These are phyloP conservation scores for Papio anubis DNA, from an alignment of 2,113 vertebrate genomes.

Conservation along the genomic window DNA sequence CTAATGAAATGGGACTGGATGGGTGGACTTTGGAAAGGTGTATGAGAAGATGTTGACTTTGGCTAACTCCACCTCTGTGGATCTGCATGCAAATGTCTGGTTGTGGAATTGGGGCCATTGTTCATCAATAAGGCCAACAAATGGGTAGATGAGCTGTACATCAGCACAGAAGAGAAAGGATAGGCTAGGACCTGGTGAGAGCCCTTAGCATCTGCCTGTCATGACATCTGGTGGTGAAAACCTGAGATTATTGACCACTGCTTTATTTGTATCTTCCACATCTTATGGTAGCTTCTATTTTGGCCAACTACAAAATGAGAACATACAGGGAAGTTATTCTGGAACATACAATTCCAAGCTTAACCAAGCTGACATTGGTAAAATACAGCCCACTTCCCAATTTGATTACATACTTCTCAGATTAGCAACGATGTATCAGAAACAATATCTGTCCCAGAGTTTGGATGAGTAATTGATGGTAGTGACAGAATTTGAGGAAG, in stretches of 20 bases:
- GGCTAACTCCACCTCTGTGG: not conserved
- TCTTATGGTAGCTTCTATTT: not conserved
- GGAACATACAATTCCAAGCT: not conserved
- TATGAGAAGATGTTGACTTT: not conserved
- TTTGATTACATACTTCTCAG: not conserved
- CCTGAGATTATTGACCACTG: not conserved
- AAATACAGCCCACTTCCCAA: not conserved
- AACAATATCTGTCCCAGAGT: not conserved
- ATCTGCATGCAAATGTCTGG: not conserved
- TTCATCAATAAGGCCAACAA: not conserved
- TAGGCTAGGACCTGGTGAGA: not conserved
- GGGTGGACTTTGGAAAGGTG: accelerated
- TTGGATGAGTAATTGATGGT: not conserved
- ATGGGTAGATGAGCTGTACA: not conserved
- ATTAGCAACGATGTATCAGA: not conserved
- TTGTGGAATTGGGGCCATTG: not conserved
- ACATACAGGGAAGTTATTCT: not conserved
- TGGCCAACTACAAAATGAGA: not conserved
- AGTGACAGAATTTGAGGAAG: not conserved
- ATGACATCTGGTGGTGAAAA: not conserved
- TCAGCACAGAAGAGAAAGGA: not conserved
- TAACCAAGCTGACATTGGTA: not conserved
- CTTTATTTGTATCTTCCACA: not conserved
- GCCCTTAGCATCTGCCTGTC: not conserved
- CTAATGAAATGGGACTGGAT: not conserved